phyloP scores from a whole-genome alignment of 1,140 invertebrate species.

The Asbolus verrucosus region DNA sequence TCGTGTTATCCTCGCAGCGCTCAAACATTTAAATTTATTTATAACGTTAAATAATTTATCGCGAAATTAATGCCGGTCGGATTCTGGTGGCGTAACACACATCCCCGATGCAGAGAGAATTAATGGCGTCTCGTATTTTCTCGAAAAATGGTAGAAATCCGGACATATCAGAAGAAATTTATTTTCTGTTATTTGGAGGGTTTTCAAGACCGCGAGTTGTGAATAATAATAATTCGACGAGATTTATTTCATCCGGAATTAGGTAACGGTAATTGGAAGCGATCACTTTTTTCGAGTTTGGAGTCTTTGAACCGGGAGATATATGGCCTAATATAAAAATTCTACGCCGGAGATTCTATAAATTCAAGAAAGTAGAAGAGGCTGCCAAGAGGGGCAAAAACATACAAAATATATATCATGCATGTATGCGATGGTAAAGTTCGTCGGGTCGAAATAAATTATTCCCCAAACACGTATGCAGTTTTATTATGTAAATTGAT shows the following conservation, averaged over 20 bases:
- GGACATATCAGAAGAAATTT: conserved; percentile 1
- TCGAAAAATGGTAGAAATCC: neutral
- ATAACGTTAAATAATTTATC: too few species aligned
- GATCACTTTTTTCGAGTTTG: neutral
- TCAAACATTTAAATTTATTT: too few species aligned
- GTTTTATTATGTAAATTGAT: neutral
- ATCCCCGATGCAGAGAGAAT: too few species aligned
- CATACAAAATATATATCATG: conserved; percentile 6
- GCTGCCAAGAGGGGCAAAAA: too few species aligned
- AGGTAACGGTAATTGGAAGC: neutral
- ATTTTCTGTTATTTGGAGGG: too few species aligned
- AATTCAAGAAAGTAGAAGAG: neutral
- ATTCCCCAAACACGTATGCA: neutral
- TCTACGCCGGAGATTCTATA: neutral
- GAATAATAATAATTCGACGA: neutral
- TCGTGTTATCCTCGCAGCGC: too few species aligned
- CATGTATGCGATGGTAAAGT: too few species aligned
- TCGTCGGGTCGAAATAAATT: neutral
- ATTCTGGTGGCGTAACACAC: too few species aligned
- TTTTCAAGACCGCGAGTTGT: too few species aligned
- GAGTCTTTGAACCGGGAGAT: neutral
- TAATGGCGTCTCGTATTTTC: neutral
- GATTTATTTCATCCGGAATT: conserved; percentile 14
- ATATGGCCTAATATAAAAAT: too few species aligned
- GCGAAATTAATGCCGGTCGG: too few species aligned